phyloP scores from a whole-genome alignment of 2,888 invertebrate genomes.

The Dusona sp. region DNA sequence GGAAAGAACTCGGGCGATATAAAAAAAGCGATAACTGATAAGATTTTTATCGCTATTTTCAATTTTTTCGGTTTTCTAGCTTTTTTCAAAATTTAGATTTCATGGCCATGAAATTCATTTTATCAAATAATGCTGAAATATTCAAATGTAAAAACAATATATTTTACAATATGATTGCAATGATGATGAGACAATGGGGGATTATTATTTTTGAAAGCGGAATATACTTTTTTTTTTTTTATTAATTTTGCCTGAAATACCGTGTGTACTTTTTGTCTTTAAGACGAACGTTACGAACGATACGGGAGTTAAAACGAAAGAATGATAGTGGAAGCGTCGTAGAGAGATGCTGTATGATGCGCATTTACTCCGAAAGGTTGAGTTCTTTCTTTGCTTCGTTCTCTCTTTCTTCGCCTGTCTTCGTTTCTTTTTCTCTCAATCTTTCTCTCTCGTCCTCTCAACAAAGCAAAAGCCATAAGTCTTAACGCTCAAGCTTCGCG shows the following conservation, averaged over 20 bases:
- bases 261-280: conserved; percentile 15
- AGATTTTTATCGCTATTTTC: neutral
- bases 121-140: too few species aligned
- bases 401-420: conserved; percentile 4
- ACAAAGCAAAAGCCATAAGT: conserved; percentile 69
- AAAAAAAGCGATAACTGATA: neutral
- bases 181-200: neutral
- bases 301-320: conserved; percentile 33
- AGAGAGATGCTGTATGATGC: neutral
- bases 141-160: too few species aligned
- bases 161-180: too few species aligned
- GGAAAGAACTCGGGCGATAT: neutral
- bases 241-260: neutral
- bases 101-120: too few species aligned
- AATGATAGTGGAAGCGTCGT: conserved; percentile 42
- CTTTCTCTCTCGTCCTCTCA: conserved; percentile 18
- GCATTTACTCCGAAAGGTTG: neutral
- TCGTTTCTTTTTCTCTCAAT: conserved; percentile 2
- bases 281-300: conserved; percentile 35
- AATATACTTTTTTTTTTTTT: neutral
- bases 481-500: conserved; percentile 75
- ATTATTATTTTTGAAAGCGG: neutral
- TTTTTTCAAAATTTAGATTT: neutral
- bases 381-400: conserved; percentile 7
- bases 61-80: neutral